Base-by-base conservation (phyloP, 2,888 invertebrate genomes). In the Bellardia pandia region DNA sequence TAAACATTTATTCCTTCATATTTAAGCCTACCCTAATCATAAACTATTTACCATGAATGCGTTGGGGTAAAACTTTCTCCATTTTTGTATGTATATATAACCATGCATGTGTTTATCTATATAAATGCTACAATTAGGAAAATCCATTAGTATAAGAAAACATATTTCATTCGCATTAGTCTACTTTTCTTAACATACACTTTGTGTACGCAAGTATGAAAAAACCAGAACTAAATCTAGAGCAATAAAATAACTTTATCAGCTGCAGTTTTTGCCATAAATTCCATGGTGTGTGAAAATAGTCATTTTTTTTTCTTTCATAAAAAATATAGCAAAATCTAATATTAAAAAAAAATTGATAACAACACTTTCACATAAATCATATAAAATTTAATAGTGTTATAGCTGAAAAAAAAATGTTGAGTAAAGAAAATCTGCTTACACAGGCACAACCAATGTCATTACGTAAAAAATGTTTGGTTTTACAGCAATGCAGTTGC, bases 331-430 rank as follows among this genome's bases (percentile, higher is more conserved):
- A 6, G 3, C 5, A 5, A 40, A 40, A 64, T 40, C 37, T 40
- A 64, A 64, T 64, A 64, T 14, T 23, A 23, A 40, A 11, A 40
- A 62, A n/a, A 37, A 64, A 64, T 64, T 40, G 40, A 64, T 64
- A 64, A 5, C 16, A 64, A 40, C 62, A 64, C 62, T 64, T 64
- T 64, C 62, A 40, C 9, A 64, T 64, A 64, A 64, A 64, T 64
- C 62, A 64, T 64, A 64, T 37, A 64, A 40, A 14, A 64, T 40
- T 40, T 40, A 64, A 64, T 64, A 30, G 37, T 64, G 40, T 64
- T 64, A 5, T 40, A 40, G n/a, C 37, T 6, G 6, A 37, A 64
- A 13, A 40, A 64, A 64, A 64, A 64, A 1, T 30, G 5, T 40
- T 14, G 40, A 8, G 8, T 13, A 40, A 14, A 64, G 40, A 40